Base-by-base conservation (phyloP, 2,888 invertebrate species). In the Platycnemis pennipes region DNA sequence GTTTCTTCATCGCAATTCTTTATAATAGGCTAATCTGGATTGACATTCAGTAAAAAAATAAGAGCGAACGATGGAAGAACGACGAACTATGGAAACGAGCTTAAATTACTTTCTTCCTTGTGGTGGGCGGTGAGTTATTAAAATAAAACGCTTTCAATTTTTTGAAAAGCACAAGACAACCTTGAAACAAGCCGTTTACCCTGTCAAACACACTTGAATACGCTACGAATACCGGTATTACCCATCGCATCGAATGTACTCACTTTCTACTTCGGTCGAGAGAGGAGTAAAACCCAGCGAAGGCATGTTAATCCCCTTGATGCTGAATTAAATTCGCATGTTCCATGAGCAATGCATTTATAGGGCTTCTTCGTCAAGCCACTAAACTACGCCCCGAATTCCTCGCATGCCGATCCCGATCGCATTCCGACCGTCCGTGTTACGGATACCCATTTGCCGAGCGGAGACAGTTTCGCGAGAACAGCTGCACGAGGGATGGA, bases 301-400 rank as follows among this genome's bases (percentile, higher is more conserved):
- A 63, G 63, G 16, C 26, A 63, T 5, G 77, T 16, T 37, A 37
- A 77, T 16, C 11, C 37, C 37, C 31, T 16, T 13, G 77, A 77
- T 77, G 77, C 31, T 77, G 77, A 37, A 77, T 77, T 37, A 8
- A 13, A 77, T 31, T 77, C 77, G 77, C 77, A 37, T 77, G 37
- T 37, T 37, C 37, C 31, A 77, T 77, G 77, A 37, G 77, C 31
- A 77, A 77, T 77, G 77, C 77, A 77, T 31, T 77, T 77, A 77
- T 37, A 37, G 26, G 77, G 77, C 77, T 77, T 77, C 77, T 77
- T 77, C 77, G 77, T 77, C 7, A 77, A 77, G 37, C 77, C 77
- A 77, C 77, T 77, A 77, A 77, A 77, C 77, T 37, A 77, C 63
- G n/a, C 77, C 77, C 77, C 77, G 77, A 77, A 77, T 77, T 77